Evolutionary conservation across 1,140 invertebrate genomes (phyloP).

Genomic region (Rhizoglyphus robini): DNA sequence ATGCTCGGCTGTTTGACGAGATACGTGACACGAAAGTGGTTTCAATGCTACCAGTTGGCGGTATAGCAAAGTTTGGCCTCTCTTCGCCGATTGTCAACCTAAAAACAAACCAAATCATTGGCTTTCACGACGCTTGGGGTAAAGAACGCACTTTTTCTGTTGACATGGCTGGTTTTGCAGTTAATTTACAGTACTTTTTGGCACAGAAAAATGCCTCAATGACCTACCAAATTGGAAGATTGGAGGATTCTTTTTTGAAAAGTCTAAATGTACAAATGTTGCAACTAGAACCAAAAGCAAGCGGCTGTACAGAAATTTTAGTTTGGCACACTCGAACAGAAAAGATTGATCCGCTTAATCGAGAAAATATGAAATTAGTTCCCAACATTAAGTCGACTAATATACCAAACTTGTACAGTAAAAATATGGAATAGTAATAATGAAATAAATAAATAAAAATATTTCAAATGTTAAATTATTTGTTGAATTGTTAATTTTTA

Average conservation of each 20-base stretch:
- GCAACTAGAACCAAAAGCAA: constrained; percentile 72
- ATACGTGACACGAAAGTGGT: constrained; percentile 70
- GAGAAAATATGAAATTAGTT: neutral
- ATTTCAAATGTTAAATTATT: too few relatives aligned
- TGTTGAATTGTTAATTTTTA: too few relatives aligned
- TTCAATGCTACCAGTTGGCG: constrained; percentile 91
- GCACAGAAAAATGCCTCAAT: constrained; percentile 62
- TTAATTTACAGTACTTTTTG: constrained; percentile 66
- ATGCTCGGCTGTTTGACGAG: constrained; percentile 73
- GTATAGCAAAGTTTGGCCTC: constrained; percentile 72
- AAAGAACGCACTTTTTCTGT: constrained; percentile 80
- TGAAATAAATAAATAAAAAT: too few relatives aligned
- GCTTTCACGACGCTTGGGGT: constrained; percentile 60
- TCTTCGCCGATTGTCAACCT: constrained; percentile 52
- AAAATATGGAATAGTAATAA: too few relatives aligned
- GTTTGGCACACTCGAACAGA: constrained; percentile 20
- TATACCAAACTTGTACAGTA: constrained; percentile 15
- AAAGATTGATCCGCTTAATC: neutral
- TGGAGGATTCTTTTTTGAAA: constrained; percentile 76
- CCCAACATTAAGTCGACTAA: neutral
- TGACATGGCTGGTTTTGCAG: constrained; percentile 96
- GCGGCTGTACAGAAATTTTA: constrained; percentile 60
- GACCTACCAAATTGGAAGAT: constrained; percentile 69
- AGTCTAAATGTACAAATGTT: constrained; percentile 54
- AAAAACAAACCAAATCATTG: constrained; percentile 51